phyloP scores from a whole-genome alignment of 1,140 invertebrate species.

The Cydia fagiglandana region DNA sequence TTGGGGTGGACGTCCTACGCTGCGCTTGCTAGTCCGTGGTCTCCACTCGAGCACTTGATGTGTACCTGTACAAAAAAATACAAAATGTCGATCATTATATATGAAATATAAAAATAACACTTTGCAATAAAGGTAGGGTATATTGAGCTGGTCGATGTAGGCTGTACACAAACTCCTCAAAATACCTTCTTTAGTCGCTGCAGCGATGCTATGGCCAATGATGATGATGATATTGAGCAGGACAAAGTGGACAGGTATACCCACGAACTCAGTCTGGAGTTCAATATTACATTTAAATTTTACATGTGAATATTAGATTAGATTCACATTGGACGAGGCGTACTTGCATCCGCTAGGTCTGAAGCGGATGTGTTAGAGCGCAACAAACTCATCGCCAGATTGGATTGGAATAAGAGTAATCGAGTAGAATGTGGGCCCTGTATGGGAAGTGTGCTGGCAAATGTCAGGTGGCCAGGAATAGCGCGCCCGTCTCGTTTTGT shows the following conservation, averaged over 20 bases:
- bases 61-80: too few species aligned
- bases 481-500: slow-evolving; percentile 12
- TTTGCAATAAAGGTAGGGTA: too few species aligned
- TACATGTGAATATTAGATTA: slow-evolving; percentile 16
- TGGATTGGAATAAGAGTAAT: background rate
- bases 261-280: background rate
- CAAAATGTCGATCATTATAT: too few species aligned
- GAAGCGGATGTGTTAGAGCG: background rate
- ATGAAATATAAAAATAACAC: too few species aligned
- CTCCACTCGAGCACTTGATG: too few species aligned
- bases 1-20: too few species aligned
- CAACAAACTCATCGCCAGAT: background rate
- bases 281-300: slow-evolving; percentile 3
- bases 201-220: too few species aligned
- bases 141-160: too few species aligned
- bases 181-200: too few species aligned
- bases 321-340: background rate
- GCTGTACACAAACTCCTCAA: too few species aligned
- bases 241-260: background rate
- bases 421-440: background rate
- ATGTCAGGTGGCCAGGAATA: slow-evolving; percentile 13
- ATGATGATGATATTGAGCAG: too few species aligned
- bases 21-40: too few species aligned
- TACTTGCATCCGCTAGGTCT: background rate
- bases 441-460: slow-evolving; percentile 20